Evolutionary conservation across 1,140 invertebrate species (phyloP).

Genomic region (Scaptomyza montana): DNA sequence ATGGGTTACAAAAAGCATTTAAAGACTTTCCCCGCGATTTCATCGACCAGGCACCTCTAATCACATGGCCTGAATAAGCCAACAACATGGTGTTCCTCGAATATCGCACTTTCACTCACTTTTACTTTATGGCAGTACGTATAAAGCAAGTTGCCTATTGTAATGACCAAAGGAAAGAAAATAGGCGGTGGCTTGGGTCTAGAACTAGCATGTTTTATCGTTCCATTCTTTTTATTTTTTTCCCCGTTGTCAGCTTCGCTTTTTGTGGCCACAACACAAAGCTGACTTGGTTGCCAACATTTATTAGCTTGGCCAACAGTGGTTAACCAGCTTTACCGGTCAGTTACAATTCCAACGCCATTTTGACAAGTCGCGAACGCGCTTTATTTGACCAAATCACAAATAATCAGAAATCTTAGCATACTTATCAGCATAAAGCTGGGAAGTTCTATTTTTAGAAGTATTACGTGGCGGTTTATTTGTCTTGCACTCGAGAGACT

Average conservation of each 20-base stretch:
- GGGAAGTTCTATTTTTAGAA: constrained; percentile 25
- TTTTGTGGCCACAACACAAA: constrained; percentile 49
- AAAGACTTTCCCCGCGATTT: constrained; percentile 31
- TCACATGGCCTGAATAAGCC: constrained; percentile 68
- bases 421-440: constrained; percentile 7
- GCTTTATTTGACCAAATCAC: not conserved
- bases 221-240: not conserved
- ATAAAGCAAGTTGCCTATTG: constrained; percentile 13
- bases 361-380: constrained; percentile 41
- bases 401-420: constrained; percentile 9
- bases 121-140: constrained; percentile 45
- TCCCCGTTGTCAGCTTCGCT: constrained; percentile 34
- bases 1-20: constrained; percentile 57
- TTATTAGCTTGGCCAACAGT: constrained; percentile 46
- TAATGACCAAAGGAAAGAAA: constrained; percentile 47
- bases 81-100: constrained; percentile 21
- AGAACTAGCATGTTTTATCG: constrained; percentile 26
- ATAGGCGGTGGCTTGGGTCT: constrained; percentile 8
- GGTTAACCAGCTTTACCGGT: constrained; percentile 22
- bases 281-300: constrained; percentile 46
- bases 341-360: constrained; percentile 51
- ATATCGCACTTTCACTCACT: constrained; percentile 69
- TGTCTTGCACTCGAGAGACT: not conserved
- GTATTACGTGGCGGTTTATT: constrained; percentile 8
- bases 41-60: constrained; percentile 55